Evolutionary conservation across 1,140 invertebrate genomes (phyloP).

Genomic region (Aphis craccivora): DNA sequence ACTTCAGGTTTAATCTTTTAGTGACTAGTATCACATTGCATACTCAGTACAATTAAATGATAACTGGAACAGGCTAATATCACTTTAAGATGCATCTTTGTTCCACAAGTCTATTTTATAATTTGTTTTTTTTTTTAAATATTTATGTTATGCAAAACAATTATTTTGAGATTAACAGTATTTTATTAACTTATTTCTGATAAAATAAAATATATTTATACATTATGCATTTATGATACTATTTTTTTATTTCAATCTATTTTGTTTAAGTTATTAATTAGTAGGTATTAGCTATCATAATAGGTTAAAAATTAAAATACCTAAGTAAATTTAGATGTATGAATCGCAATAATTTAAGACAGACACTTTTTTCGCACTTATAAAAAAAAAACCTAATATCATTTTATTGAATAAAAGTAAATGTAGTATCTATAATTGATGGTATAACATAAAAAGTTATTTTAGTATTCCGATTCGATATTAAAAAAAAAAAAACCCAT

Average conservation of each 20-base stretch:
- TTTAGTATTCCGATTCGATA: not conserved
- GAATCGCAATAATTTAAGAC: too few relatives aligned
- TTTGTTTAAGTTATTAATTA: not conserved
- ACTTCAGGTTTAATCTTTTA: not conserved
- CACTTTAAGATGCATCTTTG: not conserved
- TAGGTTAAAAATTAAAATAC: not conserved
- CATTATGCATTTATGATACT: not conserved
- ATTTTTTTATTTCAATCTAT: not conserved
- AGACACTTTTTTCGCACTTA: not conserved
- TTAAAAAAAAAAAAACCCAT: not conserved
- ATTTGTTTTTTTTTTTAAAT: constrained; percentile 20
- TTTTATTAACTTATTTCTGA: constrained; percentile 44
- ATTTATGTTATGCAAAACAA: not conserved
- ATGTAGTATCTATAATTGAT: not conserved
- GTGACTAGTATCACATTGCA: not conserved
- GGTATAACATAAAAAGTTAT: not conserved
- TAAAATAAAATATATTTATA: constrained; percentile 21
- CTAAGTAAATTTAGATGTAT: not conserved
- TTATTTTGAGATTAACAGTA: constrained; percentile 20
- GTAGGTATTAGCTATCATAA: not conserved
- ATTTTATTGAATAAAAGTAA: not conserved
- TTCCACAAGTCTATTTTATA: not conserved
- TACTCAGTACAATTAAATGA: not conserved
- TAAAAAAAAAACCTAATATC: not conserved
- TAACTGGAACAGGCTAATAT: not conserved